A percentile compares a stretch with the other conserved stretches of the same genome.
Evolutionary conservation across 2,797 vertebrate species (phyloP).

Genomic region (Salmo trutta): DNA sequence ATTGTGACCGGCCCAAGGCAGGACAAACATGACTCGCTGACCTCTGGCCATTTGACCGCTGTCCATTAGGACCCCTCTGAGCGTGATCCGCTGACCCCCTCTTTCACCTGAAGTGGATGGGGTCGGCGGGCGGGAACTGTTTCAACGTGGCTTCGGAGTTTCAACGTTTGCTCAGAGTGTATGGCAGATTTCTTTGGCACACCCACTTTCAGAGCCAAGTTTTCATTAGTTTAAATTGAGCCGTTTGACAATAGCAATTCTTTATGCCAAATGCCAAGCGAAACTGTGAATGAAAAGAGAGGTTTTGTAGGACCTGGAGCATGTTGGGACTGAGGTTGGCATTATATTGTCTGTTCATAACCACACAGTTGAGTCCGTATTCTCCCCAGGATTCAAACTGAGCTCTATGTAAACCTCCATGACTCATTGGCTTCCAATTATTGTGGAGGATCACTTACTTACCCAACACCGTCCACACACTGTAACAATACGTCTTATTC

Average conservation of each 20-base stretch:
- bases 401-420: conserved; percentile 57
- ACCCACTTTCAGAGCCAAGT: conserved; percentile 27
- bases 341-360: conserved; percentile 45
- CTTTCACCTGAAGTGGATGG: conserved; percentile 56
- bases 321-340: background rate
- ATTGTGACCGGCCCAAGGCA: conserved; percentile 75
- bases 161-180: conserved; percentile 14
- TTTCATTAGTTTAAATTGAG: conserved; percentile 36
- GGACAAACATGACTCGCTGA: conserved; percentile 79
- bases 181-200: conserved; percentile 28
- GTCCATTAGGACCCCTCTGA: conserved; percentile 71
- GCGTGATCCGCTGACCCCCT: conserved; percentile 50
- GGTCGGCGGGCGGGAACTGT: conserved; percentile 68
- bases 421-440: conserved; percentile 54
- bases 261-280: conserved; percentile 25
- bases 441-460: conserved; percentile 63
- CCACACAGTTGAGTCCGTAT: conserved; percentile 45
- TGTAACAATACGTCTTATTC: conserved; percentile 67
- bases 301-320: conserved; percentile 11
- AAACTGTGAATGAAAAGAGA: conserved; percentile 47
- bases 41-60: conserved; percentile 55
- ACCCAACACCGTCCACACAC: conserved; percentile 42
- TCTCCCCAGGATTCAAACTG: conserved; percentile 46
- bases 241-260: conserved; percentile 40
- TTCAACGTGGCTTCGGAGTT: conserved; percentile 46